A percentile compares a stretch with the other conserved stretches of the same genome.
These are phyloP conservation scores for Heloderma charlesbogerti DNA, from an alignment of 2,113 vertebrate species.

Conservation along the genomic window DNA sequence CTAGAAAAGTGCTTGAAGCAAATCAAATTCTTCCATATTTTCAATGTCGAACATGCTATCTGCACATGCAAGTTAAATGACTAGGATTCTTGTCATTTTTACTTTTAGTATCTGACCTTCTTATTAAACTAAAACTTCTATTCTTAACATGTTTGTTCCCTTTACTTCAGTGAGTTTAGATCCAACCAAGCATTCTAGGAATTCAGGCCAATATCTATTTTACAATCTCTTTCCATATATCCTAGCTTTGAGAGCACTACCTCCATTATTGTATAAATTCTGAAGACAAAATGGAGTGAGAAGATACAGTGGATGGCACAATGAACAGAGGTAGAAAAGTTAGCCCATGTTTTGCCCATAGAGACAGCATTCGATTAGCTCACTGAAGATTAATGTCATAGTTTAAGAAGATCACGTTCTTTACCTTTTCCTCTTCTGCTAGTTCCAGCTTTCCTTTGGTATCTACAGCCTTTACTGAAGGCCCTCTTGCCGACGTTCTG, in stretches of 20 bases:
- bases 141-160: background rate
- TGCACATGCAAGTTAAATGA: background rate
- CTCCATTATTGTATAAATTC: background rate
- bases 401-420: slow-evolving; percentile 8
- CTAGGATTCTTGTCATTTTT: background rate
- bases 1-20: background rate
- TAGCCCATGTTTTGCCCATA: background rate
- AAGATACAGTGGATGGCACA: background rate
- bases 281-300: background rate
- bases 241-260: background rate
- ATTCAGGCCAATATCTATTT: background rate
- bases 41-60: background rate
- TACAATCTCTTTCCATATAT: background rate
- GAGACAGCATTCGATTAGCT: slow-evolving; percentile 17
- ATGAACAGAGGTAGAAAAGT: background rate
- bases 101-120: background rate
- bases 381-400: background rate
- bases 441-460: slow-evolving; percentile 87
- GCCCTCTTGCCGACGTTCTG: slow-evolving; percentile 72
- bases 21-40: background rate
- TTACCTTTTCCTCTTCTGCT: slow-evolving; percentile 91
- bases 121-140: background rate
- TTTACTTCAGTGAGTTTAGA: background rate
- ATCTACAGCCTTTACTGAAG: slow-evolving; percentile 78
- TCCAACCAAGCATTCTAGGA: background rate